These are phyloP conservation scores for Gymnogyps californianus DNA, from an alignment of 2,113 vertebrate species.

Conservation along the genomic window DNA sequence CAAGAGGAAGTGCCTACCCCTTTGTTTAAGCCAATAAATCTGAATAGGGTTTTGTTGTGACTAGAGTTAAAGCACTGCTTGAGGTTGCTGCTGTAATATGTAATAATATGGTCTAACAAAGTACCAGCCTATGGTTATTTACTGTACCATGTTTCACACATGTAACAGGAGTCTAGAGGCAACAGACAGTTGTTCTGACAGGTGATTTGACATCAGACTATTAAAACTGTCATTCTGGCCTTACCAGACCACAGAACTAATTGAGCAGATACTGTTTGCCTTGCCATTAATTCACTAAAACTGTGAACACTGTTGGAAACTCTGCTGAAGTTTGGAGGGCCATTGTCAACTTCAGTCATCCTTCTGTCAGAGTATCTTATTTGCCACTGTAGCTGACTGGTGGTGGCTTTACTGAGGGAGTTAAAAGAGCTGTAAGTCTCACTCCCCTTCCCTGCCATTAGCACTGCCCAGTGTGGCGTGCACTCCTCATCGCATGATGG, in stretches of 20 bases:
- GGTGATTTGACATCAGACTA: background rate
- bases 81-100: background rate
- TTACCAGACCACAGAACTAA: background rate
- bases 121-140: background rate
- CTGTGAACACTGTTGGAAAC: background rate
- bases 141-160: background rate
- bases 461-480: background rate
- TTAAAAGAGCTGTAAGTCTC: background rate
- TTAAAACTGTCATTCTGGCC: background rate
- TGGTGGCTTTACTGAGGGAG: background rate
- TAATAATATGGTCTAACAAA: background rate
- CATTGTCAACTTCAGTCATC: background rate
- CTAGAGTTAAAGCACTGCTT: background rate
- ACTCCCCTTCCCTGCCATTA: background rate
- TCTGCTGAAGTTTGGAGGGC: background rate
- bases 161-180: background rate
- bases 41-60: background rate
- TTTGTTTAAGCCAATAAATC: background rate
- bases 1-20: background rate
- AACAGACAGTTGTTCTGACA: background rate
- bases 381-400: background rate
- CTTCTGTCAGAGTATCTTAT: background rate
- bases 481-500: fast-evolving
- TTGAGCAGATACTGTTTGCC: background rate
- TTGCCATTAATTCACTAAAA: background rate